phyloP scores from a whole-genome alignment of 1,140 invertebrate genomes.

The Trachymyrmex cornetzi region DNA sequence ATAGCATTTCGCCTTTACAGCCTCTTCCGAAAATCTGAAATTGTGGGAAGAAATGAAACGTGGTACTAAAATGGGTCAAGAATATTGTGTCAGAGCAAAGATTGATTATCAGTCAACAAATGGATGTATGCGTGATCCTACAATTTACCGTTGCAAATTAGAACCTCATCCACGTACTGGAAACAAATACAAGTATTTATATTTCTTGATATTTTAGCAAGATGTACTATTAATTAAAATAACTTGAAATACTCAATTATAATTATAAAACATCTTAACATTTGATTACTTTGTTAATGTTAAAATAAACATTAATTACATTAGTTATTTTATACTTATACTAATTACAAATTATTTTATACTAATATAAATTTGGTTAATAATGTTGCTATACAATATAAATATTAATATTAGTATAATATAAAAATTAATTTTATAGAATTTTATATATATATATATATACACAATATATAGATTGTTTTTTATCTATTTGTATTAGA shows the following conservation, averaged over 20 bases:
- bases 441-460: background rate
- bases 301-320: background rate
- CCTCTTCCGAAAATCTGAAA: constrained; percentile 94
- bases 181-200: constrained; percentile 96
- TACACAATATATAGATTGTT: background rate
- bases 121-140: constrained; percentile 99
- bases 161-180: constrained; percentile 97
- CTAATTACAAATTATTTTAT: background rate
- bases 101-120: constrained; percentile 99
- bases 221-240: background rate
- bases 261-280: background rate
- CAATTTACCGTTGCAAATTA: constrained; percentile 99
- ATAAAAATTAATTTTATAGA: background rate
- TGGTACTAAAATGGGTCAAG: constrained; percentile 92
- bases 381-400: background rate
- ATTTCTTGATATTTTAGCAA: constrained; percentile 47
- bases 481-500: constrained; percentile 85
- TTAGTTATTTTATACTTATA: constrained; percentile 22
- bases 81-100: constrained; percentile 98
- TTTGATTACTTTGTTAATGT: background rate
- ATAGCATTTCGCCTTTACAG: constrained; percentile 86
- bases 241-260: background rate
- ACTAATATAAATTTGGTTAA: background rate
- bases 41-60: constrained; percentile 99
- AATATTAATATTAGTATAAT: background rate